These are phyloP conservation scores for Iphiclides podalirius DNA, from an alignment of 2,888 invertebrate species.

Conservation along the genomic window DNA sequence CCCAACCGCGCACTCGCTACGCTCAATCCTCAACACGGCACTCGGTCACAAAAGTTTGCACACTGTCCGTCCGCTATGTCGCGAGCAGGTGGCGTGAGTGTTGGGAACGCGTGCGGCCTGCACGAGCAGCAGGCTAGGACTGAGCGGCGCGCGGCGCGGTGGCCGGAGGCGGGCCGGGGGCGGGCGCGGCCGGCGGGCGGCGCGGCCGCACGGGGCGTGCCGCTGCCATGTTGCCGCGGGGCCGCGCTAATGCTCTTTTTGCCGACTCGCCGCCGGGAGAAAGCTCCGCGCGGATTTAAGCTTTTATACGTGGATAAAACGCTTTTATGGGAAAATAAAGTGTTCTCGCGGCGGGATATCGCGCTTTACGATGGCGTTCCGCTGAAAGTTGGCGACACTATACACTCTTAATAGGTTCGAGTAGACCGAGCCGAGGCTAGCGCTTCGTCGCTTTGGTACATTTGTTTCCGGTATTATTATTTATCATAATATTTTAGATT, in stretches of 20 bases:
- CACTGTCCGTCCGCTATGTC: constrained; percentile 19
- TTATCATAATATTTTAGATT: neutral
- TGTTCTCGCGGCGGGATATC: constrained; percentile 76
- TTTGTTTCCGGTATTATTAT: constrained; percentile 13
- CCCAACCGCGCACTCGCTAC: constrained; percentile 24
- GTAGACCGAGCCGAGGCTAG: constrained; percentile 58
- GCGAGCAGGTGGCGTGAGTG: constrained; percentile 3
- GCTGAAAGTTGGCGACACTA: constrained; percentile 74
- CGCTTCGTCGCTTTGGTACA: constrained; percentile 33
- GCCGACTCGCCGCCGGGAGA: constrained; percentile 70
- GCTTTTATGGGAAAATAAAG: constrained; percentile 79
- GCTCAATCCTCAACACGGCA: constrained; percentile 20
- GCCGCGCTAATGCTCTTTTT: constrained; percentile 73
- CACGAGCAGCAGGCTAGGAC: constrained; percentile 47
- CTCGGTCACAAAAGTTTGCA: constrained; percentile 31
- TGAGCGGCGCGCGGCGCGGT: constrained; percentile 38
- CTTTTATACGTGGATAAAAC: constrained; percentile 80
- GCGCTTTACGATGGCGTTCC: constrained; percentile 73
- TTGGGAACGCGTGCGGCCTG: constrained; percentile 26
- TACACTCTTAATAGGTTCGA: constrained; percentile 65
- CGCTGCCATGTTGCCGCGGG: constrained; percentile 59
- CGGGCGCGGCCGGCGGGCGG: constrained; percentile 33
- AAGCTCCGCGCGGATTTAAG: constrained; percentile 78
- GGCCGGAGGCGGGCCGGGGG: constrained; percentile 43
- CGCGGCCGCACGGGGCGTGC: constrained; percentile 33